Conservation (phyloP, 2,113 vertebrate species). For the Scomber colias region DNA sequence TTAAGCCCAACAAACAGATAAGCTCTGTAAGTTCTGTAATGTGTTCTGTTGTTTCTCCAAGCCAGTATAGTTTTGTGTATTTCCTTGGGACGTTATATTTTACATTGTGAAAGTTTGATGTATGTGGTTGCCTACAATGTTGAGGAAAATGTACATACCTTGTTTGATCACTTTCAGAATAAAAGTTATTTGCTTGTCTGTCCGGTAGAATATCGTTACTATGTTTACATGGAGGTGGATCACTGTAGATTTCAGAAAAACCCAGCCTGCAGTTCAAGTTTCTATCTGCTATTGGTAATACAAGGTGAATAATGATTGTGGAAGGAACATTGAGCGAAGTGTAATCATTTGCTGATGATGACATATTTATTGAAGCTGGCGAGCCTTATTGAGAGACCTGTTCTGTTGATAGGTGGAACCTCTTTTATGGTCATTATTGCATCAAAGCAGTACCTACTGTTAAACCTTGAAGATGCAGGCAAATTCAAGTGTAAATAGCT, state of each 20-base stretch:
- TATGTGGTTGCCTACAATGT: conserved; percentile 59
- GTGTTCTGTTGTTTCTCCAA: conserved; percentile 46
- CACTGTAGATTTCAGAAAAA: not conserved
- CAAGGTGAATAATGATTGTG: conserved; percentile 9
- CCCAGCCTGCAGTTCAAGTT: not conserved
- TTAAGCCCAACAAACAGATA: conserved; percentile 56
- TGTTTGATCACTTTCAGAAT: conserved; percentile 58
- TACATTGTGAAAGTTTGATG: conserved; percentile 72
- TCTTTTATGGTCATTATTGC: conserved; percentile 21
- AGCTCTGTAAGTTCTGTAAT: conserved; percentile 1
- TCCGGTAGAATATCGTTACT: conserved; percentile 1
- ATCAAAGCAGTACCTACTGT: conserved; percentile 8
- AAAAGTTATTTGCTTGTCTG: conserved; percentile 50
- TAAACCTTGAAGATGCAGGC: conserved; percentile 9
- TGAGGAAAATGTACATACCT: conserved; percentile 33
- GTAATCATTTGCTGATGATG: conserved; percentile 9
- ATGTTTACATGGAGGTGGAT: conserved; percentile 36
- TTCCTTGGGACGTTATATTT: conserved; percentile 70
- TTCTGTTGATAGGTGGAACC: conserved; percentile 16
- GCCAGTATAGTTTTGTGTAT: conserved; percentile 63
- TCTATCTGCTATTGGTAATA: conserved; percentile 12
- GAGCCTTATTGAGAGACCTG: not conserved
- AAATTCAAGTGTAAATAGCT: conserved; percentile 5
- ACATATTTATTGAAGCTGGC: conserved; percentile 19
- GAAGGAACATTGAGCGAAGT: conserved; percentile 1